These are phyloP conservation scores for Tribolium castaneum DNA, from an alignment of 1,140 invertebrate species.

Conservation along the genomic window DNA sequence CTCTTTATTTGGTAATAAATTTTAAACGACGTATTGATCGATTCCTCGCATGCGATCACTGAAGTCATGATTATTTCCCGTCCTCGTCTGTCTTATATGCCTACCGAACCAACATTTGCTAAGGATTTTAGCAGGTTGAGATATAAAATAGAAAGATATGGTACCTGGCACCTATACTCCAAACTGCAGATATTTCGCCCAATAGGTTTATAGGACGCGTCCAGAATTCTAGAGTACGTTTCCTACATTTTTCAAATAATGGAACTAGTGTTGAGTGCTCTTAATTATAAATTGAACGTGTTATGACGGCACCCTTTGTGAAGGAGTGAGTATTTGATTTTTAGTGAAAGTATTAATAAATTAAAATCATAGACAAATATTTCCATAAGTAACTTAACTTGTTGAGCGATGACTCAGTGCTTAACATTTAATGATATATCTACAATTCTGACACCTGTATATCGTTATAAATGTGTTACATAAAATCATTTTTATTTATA, in stretches of 20 bases:
- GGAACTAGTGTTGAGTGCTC: not conserved
- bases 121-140: constrained; percentile 22
- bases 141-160: constrained; percentile 25
- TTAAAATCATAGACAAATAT: not conserved
- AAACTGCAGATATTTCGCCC: constrained; percentile 22
- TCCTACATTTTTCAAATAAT: not conserved
- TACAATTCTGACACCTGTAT: not conserved
- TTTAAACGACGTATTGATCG: constrained; percentile 19
- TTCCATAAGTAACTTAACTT: not conserved
- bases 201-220: not conserved
- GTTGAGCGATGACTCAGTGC: not conserved
- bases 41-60: constrained; percentile 6
- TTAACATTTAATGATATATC: not conserved
- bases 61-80: not conserved
- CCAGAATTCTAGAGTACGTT: not conserved
- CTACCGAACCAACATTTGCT: not conserved
- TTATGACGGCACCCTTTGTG: not conserved
- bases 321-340: too few relatives aligned
- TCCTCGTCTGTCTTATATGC: constrained; percentile 1
- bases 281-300: not conserved
- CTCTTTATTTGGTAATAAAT: constrained; percentile 2
- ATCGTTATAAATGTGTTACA: too few relatives aligned
- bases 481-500: too few relatives aligned
- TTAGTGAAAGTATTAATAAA: not conserved
- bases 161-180: constrained; percentile 19